Conservation (phyloP, 1,140 invertebrate genomes). For the Heliconius eleuchia region DNA sequence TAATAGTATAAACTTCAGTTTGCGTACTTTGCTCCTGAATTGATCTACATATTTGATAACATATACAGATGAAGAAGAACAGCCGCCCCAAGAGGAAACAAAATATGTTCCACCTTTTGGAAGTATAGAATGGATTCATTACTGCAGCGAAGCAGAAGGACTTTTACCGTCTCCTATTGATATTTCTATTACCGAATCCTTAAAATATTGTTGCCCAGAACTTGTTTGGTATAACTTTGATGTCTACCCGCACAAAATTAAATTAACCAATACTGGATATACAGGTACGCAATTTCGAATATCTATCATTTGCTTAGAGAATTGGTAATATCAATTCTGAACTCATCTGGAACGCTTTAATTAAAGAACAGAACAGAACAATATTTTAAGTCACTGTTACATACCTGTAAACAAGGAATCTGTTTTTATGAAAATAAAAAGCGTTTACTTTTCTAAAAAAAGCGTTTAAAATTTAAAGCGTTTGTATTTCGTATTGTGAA, state of each 20-base stretch:
- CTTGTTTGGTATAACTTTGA: constrained; percentile 82
- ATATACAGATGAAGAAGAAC: constrained; percentile 44
- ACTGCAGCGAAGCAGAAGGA: constrained; percentile 58
- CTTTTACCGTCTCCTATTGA: constrained; percentile 80
- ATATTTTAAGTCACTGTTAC: no score
- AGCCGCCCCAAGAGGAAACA: constrained; percentile 42
- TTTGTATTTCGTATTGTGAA: not conserved
- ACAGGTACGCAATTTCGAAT: constrained; percentile 68
- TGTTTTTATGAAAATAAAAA: no score
- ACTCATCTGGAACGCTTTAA: no score
- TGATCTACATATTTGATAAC: not conserved
- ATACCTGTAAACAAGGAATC: no score
- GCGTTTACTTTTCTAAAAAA: no score
- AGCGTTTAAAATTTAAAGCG: no score
- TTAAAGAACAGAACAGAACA: no score
- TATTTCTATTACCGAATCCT: constrained; percentile 79
- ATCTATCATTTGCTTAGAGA: not conserved
- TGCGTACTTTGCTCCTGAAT: not conserved
- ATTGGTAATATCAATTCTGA: no score
- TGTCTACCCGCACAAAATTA: constrained; percentile 82
- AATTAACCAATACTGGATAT: constrained; percentile 83
- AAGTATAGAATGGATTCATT: constrained; percentile 58
- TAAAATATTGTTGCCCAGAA: constrained; percentile 68
- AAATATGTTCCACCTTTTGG: constrained; percentile 59
- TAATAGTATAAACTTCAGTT: not conserved